A percentile compares a stretch with the other conserved stretches of the same genome.
These are phyloP conservation scores for Adelphocoris suturalis DNA, from an alignment of 2,888 invertebrate species.

Conservation along the genomic window DNA sequence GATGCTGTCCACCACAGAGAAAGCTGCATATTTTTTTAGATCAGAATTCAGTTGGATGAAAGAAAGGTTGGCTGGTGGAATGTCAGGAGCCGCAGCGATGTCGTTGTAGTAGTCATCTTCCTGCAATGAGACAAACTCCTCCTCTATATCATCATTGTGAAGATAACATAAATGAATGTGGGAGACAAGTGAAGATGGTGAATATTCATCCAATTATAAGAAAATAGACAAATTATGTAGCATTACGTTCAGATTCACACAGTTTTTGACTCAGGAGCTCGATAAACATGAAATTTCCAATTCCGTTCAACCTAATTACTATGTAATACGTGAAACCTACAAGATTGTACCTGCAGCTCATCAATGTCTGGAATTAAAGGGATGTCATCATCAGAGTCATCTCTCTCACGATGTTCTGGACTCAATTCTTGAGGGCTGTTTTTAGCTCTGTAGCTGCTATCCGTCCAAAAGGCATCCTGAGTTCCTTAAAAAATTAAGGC, in stretches of 20 bases:
- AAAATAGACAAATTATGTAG: too few relatives aligned
- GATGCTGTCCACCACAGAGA: conserved; percentile 80
- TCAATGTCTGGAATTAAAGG: conserved; percentile 89
- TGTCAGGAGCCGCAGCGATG: conserved; percentile 47
- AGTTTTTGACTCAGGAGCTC: too few relatives aligned
- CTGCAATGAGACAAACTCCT: conserved; percentile 47
- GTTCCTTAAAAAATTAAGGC: conserved; percentile 11
- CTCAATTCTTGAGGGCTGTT: conserved; percentile 50
- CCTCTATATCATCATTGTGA: background rate
- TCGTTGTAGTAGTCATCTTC: conserved; percentile 76
- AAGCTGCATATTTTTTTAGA: conserved; percentile 80
- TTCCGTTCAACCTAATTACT: too few relatives aligned
- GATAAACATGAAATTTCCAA: too few relatives aligned
- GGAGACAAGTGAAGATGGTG: too few relatives aligned
- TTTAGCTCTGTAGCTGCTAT: conserved; percentile 44
- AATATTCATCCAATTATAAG: too few relatives aligned
- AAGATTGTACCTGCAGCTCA: conserved; percentile 81
- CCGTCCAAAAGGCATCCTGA: conserved; percentile 44
- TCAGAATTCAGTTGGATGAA: conserved; percentile 81
- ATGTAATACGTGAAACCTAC: background rate
- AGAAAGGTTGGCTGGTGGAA: conserved; percentile 83
- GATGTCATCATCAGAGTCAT: conserved; percentile 80
- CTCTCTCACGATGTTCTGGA: conserved; percentile 15
- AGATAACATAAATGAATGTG: background rate
- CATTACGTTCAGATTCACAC: too few relatives aligned